phyloP scores from a whole-genome alignment of 2,113 vertebrate species.

The Indicator indicator region DNA sequence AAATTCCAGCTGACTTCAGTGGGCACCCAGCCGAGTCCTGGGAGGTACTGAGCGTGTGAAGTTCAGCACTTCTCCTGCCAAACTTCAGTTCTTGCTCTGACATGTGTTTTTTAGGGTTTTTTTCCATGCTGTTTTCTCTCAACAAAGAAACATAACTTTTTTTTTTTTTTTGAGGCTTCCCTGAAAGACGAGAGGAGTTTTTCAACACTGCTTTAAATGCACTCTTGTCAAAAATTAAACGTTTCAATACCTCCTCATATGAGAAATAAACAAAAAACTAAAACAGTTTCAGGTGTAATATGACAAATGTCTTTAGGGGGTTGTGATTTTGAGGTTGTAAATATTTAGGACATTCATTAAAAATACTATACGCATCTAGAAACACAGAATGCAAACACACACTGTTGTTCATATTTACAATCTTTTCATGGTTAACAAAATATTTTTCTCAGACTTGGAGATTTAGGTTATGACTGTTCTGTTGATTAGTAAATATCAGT shows the following conservation, averaged over 20 bases:
- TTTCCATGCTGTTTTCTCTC: neutral
- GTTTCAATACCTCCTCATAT: neutral
- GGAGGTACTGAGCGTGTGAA: slow-evolving; percentile 43
- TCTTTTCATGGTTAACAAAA: neutral
- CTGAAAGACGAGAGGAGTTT: neutral
- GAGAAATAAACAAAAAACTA: neutral
- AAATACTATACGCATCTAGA: neutral
- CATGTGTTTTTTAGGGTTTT: neutral
- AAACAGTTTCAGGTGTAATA: neutral
- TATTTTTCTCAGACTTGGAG: neutral
- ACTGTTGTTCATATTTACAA: neutral
- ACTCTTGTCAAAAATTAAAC: neutral
- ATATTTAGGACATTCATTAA: neutral
- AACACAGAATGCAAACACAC: neutral
- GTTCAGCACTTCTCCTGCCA: slow-evolving; percentile 36
- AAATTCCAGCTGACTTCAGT: slow-evolving; percentile 39
- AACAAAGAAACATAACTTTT: neutral
- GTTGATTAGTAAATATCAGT: neutral
- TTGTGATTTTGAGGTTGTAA: neutral
- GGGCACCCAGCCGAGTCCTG: slow-evolving; percentile 23
- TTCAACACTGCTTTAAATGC: neutral
- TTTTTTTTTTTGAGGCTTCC: neutral
- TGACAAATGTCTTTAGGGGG: neutral
- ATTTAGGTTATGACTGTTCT: neutral
- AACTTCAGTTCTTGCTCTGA: slow-evolving; percentile 42